Evolutionary conservation across 92 coral and sea anemone species (phyloP).

Genomic region (Scolanthus callimorphus): DNA sequence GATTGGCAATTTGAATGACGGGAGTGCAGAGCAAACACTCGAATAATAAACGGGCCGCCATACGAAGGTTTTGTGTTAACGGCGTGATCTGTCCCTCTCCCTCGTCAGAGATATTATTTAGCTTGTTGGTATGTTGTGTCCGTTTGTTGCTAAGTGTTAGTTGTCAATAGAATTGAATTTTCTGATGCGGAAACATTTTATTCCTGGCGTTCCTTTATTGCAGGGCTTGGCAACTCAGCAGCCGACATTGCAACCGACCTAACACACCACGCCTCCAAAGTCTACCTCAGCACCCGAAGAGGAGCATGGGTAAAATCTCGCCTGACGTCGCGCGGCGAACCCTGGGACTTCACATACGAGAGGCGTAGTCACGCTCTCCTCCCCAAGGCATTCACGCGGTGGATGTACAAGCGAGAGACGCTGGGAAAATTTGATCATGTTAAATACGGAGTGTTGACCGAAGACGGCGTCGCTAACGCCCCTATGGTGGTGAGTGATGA

Average conservation of each 20-base stretch:
- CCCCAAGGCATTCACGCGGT: slow-evolving; percentile 47
- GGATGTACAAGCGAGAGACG: slow-evolving; percentile 24
- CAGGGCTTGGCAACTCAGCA: slow-evolving; percentile 84
- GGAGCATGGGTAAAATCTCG: slow-evolving; percentile 88
- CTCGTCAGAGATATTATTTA: too few relatives aligned
- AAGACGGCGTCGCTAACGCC: slow-evolving; percentile 52
- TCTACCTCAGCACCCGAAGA: slow-evolving; percentile 80
- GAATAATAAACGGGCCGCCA: too few relatives aligned
- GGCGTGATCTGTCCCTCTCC: too few relatives aligned
- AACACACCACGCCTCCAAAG: slow-evolving; percentile 72
- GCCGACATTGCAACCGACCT: slow-evolving; percentile 77
- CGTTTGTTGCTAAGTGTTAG: too few relatives aligned
- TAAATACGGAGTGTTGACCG: slow-evolving; percentile 55
- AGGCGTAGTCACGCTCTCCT: slow-evolving; percentile 45
- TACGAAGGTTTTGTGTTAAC: too few relatives aligned
- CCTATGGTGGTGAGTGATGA: slow-evolving; percentile 74
- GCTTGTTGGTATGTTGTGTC: too few relatives aligned
- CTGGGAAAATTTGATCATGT: slow-evolving; percentile 68
- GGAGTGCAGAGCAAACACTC: too few relatives aligned
- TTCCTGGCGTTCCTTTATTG: not conserved
- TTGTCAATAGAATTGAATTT: too few relatives aligned
- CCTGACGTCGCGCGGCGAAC: slow-evolving; percentile 57
- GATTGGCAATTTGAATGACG: too few relatives aligned
- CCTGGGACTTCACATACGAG: slow-evolving; percentile 65
- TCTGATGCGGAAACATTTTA: too few relatives aligned